A percentile compares a stretch with the other conserved stretches of the same genome.
Conservation (phyloP, 2,113 vertebrate genomes). For the Mesitornis unicolor region DNA sequence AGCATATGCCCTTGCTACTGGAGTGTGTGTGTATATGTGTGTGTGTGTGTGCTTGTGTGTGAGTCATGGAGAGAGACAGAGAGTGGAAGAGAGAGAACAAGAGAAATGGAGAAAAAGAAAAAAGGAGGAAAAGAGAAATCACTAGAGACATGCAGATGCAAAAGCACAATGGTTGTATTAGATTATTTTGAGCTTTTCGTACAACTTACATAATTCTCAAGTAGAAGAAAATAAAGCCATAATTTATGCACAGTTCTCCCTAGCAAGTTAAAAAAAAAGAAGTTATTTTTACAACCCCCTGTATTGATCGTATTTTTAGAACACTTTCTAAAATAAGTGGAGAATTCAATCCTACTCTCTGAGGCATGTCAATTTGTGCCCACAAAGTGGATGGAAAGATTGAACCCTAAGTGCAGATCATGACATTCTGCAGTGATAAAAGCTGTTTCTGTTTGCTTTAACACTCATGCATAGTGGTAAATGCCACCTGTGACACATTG, state of each 20-base stretch:
- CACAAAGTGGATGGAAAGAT: conserved; percentile 58
- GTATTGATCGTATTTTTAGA: conserved; percentile 69
- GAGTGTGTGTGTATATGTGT: neutral
- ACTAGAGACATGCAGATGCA: neutral
- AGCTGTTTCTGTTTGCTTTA: conserved; percentile 72
- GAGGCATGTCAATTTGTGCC: conserved; percentile 66
- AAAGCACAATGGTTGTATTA: neutral
- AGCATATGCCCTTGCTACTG: neutral
- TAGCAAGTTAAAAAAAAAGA: conserved; percentile 15
- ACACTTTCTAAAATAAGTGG: conserved; percentile 62
- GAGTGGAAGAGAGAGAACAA: neutral
- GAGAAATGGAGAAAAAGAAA: neutral
- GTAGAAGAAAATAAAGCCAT: conserved; percentile 36
- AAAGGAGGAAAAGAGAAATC: neutral
- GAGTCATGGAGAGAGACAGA: neutral
- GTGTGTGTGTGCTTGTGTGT: neutral
- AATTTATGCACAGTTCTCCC: conserved; percentile 48
- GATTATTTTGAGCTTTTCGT: conserved; percentile 16
- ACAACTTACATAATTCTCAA: conserved; percentile 33
- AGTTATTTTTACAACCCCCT: conserved; percentile 46
- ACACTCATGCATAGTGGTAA: conserved; percentile 53
- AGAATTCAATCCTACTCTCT: conserved; percentile 56
- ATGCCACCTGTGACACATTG: conserved; percentile 44
- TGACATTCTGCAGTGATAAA: conserved; percentile 72
- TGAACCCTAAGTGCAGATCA: conserved; percentile 70